These are phyloP conservation scores for Sweltsa coloradensis DNA, from an alignment of 1,140 invertebrate species.

Conservation along the genomic window DNA sequence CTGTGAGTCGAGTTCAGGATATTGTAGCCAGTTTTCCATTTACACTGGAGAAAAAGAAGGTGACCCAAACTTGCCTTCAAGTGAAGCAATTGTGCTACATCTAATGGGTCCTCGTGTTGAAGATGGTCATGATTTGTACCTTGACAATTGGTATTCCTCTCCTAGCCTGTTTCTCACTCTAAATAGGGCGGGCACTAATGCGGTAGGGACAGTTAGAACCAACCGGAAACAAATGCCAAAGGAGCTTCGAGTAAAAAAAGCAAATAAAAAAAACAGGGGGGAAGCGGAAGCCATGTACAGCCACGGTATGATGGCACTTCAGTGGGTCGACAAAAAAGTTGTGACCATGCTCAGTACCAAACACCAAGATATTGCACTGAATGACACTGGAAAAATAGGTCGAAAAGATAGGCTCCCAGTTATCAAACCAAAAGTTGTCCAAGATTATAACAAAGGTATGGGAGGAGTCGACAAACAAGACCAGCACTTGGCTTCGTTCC, in stretches of 20 bases:
- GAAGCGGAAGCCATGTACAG: not conserved
- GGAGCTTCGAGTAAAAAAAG: not conserved
- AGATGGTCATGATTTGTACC: conserved; percentile 2
- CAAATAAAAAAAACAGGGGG: not conserved
- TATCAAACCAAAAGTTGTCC: conserved; percentile 6
- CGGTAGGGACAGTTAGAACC: conserved; percentile 3
- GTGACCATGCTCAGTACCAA: not conserved
- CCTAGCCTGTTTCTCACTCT: not conserved
- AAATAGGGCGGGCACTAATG: conserved; percentile 5
- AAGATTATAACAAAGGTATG: conserved; percentile 12
- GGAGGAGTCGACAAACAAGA: conserved; percentile 8
- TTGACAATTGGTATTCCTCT: conserved; percentile 11
- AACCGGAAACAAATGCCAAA: conserved; percentile 9
- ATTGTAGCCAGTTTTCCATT: too few species aligned
- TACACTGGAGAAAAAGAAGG: too few species aligned
- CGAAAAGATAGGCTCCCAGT: not conserved
- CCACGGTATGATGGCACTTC: not conserved
- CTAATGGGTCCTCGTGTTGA: too few species aligned
- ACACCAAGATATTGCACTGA: not conserved
- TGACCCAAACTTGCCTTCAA: too few species aligned
- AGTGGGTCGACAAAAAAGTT: not conserved
- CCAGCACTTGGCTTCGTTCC: conserved; percentile 8
- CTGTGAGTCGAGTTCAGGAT: too few species aligned
- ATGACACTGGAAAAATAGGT: not conserved
- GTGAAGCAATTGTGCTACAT: too few species aligned